Conservation (phyloP, 2,797 vertebrate species). For the Xyrichtys novacula region DNA sequence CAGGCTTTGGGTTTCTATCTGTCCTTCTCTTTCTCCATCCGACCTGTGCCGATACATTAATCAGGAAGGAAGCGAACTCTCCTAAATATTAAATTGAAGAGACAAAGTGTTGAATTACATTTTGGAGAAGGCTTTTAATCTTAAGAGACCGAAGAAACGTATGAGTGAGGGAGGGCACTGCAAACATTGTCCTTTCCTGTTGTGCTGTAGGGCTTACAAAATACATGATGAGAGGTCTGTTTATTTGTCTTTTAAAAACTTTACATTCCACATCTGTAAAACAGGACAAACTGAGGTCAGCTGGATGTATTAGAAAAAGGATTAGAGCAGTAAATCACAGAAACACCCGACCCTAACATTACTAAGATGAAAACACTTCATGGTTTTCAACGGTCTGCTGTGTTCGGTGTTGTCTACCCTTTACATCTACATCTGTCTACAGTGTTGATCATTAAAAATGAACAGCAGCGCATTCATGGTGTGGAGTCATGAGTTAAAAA, state of each 20-base stretch:
- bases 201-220: too few relatives aligned
- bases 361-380: constrained; percentile 22
- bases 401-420: constrained; percentile 11
- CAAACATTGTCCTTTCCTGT: too few relatives aligned
- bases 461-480: constrained; percentile 25
- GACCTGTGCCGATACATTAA: constrained; percentile 1
- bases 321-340: constrained; percentile 23
- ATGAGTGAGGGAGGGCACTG: too few relatives aligned
- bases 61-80: constrained; percentile 5
- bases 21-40: constrained; percentile 24
- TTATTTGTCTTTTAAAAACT: too few relatives aligned
- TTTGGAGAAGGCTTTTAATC: too few relatives aligned
- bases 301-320: background rate
- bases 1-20: background rate
- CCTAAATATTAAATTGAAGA: constrained; percentile 34
- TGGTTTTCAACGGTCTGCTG: constrained; percentile 19
- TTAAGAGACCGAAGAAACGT: too few relatives aligned
- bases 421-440: constrained; percentile 34
- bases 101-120: constrained; percentile 26
- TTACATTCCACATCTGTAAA: too few relatives aligned
- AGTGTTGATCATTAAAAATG: constrained; percentile 48
- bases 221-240: too few relatives aligned
- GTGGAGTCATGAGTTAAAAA: constrained; percentile 30
- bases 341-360: constrained; percentile 9
- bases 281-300: constrained; percentile 2